These are phyloP conservation scores for Enteromius radiatus DNA, from an alignment of 2,797 vertebrate species.

Conservation along the genomic window DNA sequence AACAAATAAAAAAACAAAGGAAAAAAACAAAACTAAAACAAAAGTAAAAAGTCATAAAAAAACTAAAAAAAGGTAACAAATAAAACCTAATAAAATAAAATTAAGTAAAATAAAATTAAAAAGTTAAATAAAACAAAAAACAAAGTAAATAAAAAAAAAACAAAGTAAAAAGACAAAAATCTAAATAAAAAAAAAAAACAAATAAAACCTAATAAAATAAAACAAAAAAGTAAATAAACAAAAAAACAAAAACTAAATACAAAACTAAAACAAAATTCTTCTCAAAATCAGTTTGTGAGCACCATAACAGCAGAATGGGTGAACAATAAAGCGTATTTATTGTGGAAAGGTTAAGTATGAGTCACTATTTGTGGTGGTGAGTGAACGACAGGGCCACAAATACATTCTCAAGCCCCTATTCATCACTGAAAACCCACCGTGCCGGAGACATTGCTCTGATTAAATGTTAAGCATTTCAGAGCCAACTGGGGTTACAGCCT, in stretches of 20 bases:
- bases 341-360: slow-evolving; percentile 64
- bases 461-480: slow-evolving; percentile 16
- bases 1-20: neutral
- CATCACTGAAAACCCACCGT: slow-evolving; percentile 9
- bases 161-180: neutral
- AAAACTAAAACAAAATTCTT: neutral
- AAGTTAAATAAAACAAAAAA: neutral
- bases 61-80: neutral
- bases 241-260: neutral
- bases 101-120: neutral
- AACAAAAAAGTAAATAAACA: neutral
- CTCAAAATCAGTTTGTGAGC: neutral
- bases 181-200: neutral
- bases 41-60: no score
- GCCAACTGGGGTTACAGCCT: neutral
- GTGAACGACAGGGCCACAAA: slow-evolving; percentile 35
- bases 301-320: neutral
- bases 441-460: neutral
- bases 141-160: neutral
- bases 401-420: slow-evolving; percentile 26
- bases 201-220: neutral
- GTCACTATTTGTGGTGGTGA: slow-evolving; percentile 51
- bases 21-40: no score
- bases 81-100: neutral
- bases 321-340: neutral